Base-by-base conservation (phyloP, 1,140 invertebrate species). In the Trissolcus basalis region DNA sequence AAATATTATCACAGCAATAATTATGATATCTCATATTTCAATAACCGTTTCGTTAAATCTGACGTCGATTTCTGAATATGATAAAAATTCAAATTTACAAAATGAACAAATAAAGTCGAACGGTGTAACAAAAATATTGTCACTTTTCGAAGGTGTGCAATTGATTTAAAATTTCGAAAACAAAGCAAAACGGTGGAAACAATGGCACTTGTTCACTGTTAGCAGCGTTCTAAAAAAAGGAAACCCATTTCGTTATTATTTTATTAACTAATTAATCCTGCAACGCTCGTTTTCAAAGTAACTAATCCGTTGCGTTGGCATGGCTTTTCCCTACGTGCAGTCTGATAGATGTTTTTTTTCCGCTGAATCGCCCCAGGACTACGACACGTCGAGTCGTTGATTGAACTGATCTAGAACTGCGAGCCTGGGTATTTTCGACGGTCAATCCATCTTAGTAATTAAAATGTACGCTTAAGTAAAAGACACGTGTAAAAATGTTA, bases 331-430 rank as follows among this genome's bases (percentile, higher is more conserved):
- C 71, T 64, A 63, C 58, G 50, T 27, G 19, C 49, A 50, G 45
- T 33, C 78, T 85, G 84, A 87, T 81, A 86, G 85, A 86, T 86
- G 85, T 82, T 73, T 81, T 87, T 85, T 86, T 86, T 85, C 71
- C 68, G 85, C 85, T 85, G 84, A 85, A 85, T 87, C 79, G 85
- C 81, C 80, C 44, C 49, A 67, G 78, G 80, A 78, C 67, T 61
- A 14, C 59, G 64, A 45, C 33, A 44, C 59, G 70, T 67, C 32
- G 70, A 58, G 65, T 74, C 50, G 65, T 73, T 67, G 76, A 73
- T 78, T 78, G 76, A 78, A 74, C 70, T 67, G 70, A 78, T 73
- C 69, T 72, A 58, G 61, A 72, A 73, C 43, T 73, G 69, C 69
- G 48, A 77, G 59, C 64, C 32, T 59, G 49, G n/a, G 32, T 45